A percentile compares a stretch with the other conserved stretches of the same genome.
Conservation (phyloP, 2,888 invertebrate genomes). For the Lasioglossum malachurum region DNA sequence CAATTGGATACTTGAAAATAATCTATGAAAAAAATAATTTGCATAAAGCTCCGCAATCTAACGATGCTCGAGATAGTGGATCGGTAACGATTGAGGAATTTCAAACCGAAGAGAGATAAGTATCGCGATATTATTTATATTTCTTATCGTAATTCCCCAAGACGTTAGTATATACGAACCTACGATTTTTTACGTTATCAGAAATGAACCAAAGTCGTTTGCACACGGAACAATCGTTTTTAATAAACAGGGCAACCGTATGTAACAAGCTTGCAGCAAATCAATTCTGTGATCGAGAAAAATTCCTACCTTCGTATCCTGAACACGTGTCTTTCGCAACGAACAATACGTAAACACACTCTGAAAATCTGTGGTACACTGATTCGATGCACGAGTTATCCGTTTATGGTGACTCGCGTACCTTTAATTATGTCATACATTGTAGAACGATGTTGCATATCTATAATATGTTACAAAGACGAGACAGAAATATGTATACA, state of each 20-base stretch:
- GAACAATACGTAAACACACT: not conserved
- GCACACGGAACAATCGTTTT: not conserved
- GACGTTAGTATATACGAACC: not conserved
- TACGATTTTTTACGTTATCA: not conserved
- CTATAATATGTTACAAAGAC: constrained; percentile 16
- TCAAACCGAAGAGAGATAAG: not conserved
- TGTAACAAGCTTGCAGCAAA: not conserved
- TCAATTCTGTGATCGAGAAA: constrained; percentile 7
- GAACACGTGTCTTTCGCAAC: not conserved
- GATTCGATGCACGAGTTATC: not conserved
- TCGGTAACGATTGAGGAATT: not conserved
- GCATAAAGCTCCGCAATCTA: not conserved
- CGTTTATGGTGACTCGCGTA: not conserved
- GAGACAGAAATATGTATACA: not conserved
- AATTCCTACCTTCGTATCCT: constrained; percentile 13
- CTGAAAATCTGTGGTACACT: not conserved
- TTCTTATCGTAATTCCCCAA: not conserved
- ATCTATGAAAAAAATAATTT: not conserved
- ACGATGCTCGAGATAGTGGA: too few species aligned
- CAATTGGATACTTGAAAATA: not conserved
- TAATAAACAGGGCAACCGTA: not conserved
- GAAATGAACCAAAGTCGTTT: not conserved
- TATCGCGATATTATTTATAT: not conserved
- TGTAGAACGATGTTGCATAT: constrained; percentile 3
- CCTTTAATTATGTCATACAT: not conserved